phyloP scores from a whole-genome alignment of 2,797 vertebrate genomes.

The Propithecus perrieri region DNA sequence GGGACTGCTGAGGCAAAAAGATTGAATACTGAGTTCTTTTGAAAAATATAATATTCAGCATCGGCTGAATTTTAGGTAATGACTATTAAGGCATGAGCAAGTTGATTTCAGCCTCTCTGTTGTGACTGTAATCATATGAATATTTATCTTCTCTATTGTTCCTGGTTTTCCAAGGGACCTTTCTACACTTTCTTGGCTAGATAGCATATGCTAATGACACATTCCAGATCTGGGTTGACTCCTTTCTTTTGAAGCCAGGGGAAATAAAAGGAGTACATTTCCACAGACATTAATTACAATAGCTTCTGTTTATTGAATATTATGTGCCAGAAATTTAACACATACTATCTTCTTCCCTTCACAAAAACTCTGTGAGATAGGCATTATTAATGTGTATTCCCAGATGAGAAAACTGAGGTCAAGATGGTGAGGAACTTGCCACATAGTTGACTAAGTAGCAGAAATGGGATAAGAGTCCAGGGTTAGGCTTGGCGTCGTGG shows the following conservation, averaged over 20 bases:
- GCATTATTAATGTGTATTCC: not conserved
- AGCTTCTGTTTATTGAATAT: not conserved
- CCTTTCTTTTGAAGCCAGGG: not conserved
- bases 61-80: not conserved
- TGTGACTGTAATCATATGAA: conserved; percentile 4
- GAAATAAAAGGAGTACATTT: not conserved
- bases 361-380: not conserved
- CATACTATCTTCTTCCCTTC: not conserved
- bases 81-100: not conserved
- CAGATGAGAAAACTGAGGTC: not conserved
- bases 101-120: not conserved
- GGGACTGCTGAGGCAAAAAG: not conserved
- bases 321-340: not conserved
- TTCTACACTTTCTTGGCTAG: not conserved
- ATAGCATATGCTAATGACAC: not conserved
- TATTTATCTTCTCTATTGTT: not conserved
- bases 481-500: not conserved
- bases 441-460: not conserved
- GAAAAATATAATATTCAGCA: not conserved
- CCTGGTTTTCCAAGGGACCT: not conserved
- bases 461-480: not conserved
- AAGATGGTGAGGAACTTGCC: not conserved
- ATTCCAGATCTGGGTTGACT: not conserved
- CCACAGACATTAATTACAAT: not conserved
- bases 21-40: not conserved